Percentiles rank a stretch among this genome's conserved stretches.
Evolutionary conservation across 1,140 invertebrate species (phyloP).

Genomic region (Zophobas morio): DNA sequence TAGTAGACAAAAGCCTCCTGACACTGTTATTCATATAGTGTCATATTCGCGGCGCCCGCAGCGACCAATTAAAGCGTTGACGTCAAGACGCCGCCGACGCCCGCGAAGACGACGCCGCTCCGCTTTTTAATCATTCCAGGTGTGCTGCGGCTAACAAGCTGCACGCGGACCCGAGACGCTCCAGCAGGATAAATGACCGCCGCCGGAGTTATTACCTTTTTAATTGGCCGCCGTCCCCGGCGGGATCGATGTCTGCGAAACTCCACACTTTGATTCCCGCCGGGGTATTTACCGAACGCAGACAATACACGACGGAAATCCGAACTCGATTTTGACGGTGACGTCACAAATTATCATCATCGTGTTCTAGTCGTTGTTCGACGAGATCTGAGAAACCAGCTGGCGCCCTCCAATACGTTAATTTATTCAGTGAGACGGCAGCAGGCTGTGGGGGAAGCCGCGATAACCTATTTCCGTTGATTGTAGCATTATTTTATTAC

Average conservation of each 20-base stretch:
- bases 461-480: no score
- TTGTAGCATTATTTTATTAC: no score
- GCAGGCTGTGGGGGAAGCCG: no score
- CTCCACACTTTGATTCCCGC: no score
- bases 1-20: slow-evolving; percentile 43
- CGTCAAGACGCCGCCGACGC: slow-evolving; percentile 47
- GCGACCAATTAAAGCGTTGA: slow-evolving; percentile 47
- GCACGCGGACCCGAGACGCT: slow-evolving; percentile 21
- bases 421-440: no score
- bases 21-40: slow-evolving; percentile 46
- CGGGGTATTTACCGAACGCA: no score
- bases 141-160: slow-evolving; percentile 39
- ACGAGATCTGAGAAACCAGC: no score
- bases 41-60: slow-evolving; percentile 44
- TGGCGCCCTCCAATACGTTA: no score
- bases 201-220: slow-evolving; percentile 30
- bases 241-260: not conserved
- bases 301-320: no score
- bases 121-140: slow-evolving; percentile 38
- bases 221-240: slow-evolving; percentile 22
- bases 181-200: slow-evolving; percentile 26
- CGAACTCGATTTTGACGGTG: no score
- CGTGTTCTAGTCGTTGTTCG: no score
- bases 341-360: no score
- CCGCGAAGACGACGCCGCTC: slow-evolving; percentile 24